Evolutionary conservation across 2,888 invertebrate species (phyloP).

Genomic region (Agrotis segetum): DNA sequence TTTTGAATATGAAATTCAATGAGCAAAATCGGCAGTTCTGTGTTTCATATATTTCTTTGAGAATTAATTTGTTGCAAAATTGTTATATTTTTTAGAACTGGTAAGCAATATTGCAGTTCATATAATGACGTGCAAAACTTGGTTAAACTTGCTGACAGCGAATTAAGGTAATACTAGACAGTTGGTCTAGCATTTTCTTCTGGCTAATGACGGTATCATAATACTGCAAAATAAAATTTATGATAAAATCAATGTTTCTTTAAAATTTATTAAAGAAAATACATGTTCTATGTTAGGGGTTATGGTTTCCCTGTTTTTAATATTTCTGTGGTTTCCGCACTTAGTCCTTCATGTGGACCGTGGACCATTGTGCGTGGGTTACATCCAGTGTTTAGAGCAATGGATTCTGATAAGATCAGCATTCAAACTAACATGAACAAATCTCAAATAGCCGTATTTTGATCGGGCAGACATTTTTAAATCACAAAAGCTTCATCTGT

Average conservation of each 20-base stretch:
- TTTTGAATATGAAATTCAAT: constrained; percentile 39
- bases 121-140: neutral
- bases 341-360: no score
- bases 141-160: neutral
- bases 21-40: constrained; percentile 13
- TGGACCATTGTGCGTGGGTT: no score
- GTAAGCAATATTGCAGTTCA: neutral
- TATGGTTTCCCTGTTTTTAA: no score
- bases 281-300: no score
- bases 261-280: neutral
- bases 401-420: neutral
- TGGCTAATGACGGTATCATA: neutral
- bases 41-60: neutral
- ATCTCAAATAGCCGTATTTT: no score
- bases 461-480: neutral
- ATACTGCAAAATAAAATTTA: neutral
- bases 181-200: neutral
- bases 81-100: neutral
- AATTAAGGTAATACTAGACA: constrained; percentile 16
- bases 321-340: no score
- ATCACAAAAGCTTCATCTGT: constrained; percentile 8
- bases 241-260: neutral
- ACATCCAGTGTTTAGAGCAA: neutral
- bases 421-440: neutral
- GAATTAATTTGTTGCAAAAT: constrained; percentile 32